Conservation (phyloP, 2,113 vertebrate species). For the Eurypyga helias region DNA sequence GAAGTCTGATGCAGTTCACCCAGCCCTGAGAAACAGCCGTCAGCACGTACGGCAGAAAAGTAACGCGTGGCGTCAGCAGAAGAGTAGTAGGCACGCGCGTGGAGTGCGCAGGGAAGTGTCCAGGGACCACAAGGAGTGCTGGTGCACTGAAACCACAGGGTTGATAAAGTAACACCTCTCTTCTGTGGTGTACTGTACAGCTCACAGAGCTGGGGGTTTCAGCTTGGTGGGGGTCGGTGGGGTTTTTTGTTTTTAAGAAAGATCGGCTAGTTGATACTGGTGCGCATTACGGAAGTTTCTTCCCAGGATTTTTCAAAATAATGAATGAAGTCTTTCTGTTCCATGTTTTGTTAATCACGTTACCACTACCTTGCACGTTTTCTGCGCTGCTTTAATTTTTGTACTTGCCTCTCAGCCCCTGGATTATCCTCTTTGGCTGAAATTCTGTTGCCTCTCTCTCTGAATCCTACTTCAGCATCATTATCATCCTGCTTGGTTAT, state of each 20-base stretch:
- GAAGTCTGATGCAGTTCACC: neutral
- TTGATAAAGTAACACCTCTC: neutral
- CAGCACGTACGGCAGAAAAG: neutral
- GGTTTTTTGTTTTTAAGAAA: neutral
- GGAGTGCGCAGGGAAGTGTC: neutral
- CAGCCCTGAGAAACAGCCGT: neutral
- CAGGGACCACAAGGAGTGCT: neutral
- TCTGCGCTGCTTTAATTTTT: neutral
- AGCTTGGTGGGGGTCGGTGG: neutral
- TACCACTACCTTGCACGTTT: neutral
- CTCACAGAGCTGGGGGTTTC: neutral
- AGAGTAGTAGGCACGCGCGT: neutral
- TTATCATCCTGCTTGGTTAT: neutral
- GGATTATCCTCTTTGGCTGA: neutral
- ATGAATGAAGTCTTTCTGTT: neutral
- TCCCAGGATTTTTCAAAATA: neutral
- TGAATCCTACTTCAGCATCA: neutral
- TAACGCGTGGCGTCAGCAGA: neutral
- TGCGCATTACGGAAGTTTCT: neutral
- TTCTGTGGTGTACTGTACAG: neutral
- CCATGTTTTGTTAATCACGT: neutral
- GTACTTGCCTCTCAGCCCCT: neutral
- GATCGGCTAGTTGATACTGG: neutral
- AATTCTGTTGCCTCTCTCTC: neutral
- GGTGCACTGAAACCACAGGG: neutral